A percentile compares a stretch with the other conserved stretches of the same genome.
Evolutionary conservation across 2,888 invertebrate genomes (phyloP).

Genomic region (Stegana nigrithorax): DNA sequence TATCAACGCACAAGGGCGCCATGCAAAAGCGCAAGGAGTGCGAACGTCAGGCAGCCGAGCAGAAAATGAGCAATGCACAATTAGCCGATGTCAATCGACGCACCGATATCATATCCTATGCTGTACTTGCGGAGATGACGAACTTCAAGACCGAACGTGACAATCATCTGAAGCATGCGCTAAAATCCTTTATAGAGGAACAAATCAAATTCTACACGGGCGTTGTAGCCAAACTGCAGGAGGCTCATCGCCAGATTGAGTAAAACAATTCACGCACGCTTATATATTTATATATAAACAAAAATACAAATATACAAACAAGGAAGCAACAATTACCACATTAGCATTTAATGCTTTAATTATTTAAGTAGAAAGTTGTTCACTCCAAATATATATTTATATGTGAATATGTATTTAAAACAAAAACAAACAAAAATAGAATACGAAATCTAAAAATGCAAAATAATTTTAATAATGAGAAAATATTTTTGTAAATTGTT

Average conservation of each 20-base stretch:
- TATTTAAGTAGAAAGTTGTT: conserved; percentile 45
- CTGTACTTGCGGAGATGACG: conserved; percentile 92
- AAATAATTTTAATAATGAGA: background rate
- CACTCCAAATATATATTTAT: conserved; percentile 33
- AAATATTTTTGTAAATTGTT: conserved; percentile 17
- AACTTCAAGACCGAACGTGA: conserved; percentile 92
- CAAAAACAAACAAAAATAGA: conserved; percentile 8
- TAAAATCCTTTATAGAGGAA: conserved; percentile 86
- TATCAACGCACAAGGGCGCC: conserved; percentile 89
- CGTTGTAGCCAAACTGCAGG: conserved; percentile 80
- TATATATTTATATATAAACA: conserved; percentile 36
- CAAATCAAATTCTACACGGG: conserved; percentile 94
- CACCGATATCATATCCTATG: conserved; percentile 92
- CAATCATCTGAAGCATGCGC: conserved; percentile 84
- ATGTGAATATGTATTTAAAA: no score
- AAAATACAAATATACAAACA: conserved; percentile 42
- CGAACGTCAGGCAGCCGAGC: conserved; percentile 81
- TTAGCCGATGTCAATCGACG: conserved; percentile 83
- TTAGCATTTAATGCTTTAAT: conserved; percentile 54
- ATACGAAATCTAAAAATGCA: conserved; percentile 1
- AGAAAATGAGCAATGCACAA: conserved; percentile 85
- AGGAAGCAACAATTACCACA: conserved; percentile 37
- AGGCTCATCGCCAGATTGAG: conserved; percentile 70
- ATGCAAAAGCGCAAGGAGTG: conserved; percentile 91
- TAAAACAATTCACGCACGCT: conserved; percentile 40